phyloP scores from a whole-genome alignment of 2,888 invertebrate species.

The Caenorhabditis sp. region DNA sequence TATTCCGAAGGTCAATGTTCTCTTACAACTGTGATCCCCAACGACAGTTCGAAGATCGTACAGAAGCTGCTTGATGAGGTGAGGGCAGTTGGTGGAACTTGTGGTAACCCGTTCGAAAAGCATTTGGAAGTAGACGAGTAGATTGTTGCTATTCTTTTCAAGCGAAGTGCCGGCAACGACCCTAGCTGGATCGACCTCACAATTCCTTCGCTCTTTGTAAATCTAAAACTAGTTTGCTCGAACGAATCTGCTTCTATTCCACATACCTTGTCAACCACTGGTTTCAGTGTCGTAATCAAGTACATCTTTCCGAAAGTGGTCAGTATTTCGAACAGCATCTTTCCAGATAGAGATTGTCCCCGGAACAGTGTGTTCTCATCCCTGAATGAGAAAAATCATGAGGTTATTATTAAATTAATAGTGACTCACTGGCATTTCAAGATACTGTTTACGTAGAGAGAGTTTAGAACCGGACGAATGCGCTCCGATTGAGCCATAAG shows the following conservation, averaged over 20 bases:
- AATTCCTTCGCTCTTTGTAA: constrained; percentile 75
- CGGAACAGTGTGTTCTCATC: constrained; percentile 79
- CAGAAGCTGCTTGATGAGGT: constrained; percentile 70
- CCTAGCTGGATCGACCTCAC: constrained; percentile 77
- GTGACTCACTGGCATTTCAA: constrained; percentile 74
- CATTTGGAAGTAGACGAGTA: constrained; percentile 73
- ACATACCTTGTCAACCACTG: constrained; percentile 74
- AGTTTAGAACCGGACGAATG: constrained; percentile 72
- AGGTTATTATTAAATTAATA: constrained; percentile 6
- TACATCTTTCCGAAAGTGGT: constrained; percentile 76
- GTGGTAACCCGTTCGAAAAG: constrained; percentile 74
- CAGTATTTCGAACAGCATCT: constrained; percentile 77
- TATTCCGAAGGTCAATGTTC: background rate
- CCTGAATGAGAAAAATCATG: constrained; percentile 53
- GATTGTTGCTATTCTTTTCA: constrained; percentile 58
- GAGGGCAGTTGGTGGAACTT: constrained; percentile 73
- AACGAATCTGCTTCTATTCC: background rate
- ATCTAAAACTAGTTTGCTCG: constrained; percentile 62
- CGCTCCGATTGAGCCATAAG: constrained; percentile 69
- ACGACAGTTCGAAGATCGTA: constrained; percentile 76
- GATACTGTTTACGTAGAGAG: constrained; percentile 73
- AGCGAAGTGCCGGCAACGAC: constrained; percentile 51
- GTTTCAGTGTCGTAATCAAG: constrained; percentile 73
- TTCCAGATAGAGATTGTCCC: constrained; percentile 74
- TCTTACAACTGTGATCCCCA: constrained; percentile 48